Percentiles rank a stretch among this genome's conserved stretches.
These are phyloP conservation scores for Silurus aristotelis DNA, from an alignment of 2,797 vertebrate genomes.

Conservation along the genomic window DNA sequence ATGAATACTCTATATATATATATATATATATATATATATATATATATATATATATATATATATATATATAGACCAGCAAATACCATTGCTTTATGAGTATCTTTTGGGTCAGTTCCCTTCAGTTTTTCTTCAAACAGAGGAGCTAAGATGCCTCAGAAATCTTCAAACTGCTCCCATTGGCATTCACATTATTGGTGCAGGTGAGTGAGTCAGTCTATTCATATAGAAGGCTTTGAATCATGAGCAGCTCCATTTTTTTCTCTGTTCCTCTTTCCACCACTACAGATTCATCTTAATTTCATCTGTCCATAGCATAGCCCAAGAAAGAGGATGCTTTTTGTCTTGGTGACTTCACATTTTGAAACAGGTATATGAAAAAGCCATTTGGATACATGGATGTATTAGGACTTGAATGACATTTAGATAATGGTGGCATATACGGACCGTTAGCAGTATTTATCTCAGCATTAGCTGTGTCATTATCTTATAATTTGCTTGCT, in stretches of 20 bases:
- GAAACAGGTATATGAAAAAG: background rate
- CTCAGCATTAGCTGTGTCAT: conserved; percentile 14
- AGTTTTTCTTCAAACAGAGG: background rate
- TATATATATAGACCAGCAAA: background rate
- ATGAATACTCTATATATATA: too few relatives aligned
- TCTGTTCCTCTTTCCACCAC: background rate
- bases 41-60: too few relatives aligned
- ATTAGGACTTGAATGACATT: conserved; percentile 17
- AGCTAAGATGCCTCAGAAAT: background rate
- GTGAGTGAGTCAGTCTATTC: conserved; percentile 8
- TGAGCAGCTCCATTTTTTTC: conserved; percentile 16
- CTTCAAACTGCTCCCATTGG: conserved; percentile 1
- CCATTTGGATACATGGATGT: conserved; percentile 9
- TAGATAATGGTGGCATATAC: conserved; percentile 23
- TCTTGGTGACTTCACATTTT: conserved; percentile 15
- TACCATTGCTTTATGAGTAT: background rate
- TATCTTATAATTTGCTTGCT: conserved; percentile 20
- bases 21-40: too few relatives aligned
- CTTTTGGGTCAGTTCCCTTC: background rate
- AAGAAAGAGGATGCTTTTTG: conserved; percentile 3
- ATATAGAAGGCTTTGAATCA: background rate
- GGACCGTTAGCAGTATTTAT: conserved; percentile 27
- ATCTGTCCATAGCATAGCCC: conserved; percentile 16
- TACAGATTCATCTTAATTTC: conserved; percentile 31
- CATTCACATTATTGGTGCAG: conserved; percentile 21